A percentile compares a stretch with the other conserved stretches of the same genome.
Conservation (phyloP, 2,113 vertebrate species). For the Brachypodius melanocephalos region DNA sequence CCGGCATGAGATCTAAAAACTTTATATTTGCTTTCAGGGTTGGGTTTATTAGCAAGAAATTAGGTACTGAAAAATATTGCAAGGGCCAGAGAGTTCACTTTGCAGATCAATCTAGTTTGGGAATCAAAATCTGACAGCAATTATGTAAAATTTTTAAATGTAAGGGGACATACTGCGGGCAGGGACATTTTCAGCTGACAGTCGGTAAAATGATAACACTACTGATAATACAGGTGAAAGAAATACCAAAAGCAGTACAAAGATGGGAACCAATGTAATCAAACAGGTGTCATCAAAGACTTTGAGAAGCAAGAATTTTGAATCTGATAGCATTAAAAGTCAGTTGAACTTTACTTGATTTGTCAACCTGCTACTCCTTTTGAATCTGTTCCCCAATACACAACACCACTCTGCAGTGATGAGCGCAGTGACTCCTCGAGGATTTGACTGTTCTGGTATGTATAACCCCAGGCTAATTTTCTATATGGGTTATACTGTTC, state of each 20-base stretch:
- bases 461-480: slow-evolving; percentile 65
- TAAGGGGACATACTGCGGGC: background rate
- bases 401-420: slow-evolving; percentile 1
- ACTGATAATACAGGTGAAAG: background rate
- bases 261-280: background rate
- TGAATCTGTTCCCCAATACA: background rate
- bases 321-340: background rate
- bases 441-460: slow-evolving; percentile 57
- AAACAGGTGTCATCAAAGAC: slow-evolving; percentile 15
- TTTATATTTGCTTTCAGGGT: background rate
- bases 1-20: background rate
- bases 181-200: background rate
- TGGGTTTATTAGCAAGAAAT: background rate
- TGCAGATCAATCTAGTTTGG: background rate
- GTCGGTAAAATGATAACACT: background rate
- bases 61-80: background rate
- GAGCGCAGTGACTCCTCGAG: slow-evolving; percentile 50
- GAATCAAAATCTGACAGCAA: background rate
- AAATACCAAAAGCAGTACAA: background rate
- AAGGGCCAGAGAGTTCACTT: background rate
- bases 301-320: slow-evolving; percentile 6
- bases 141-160: background rate
- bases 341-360: background rate
- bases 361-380: background rate
- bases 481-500: slow-evolving; percentile 54